Percentiles rank a stretch among this genome's conserved stretches.
These are phyloP conservation scores for Andrena chrysosceles DNA, from an alignment of 2,888 invertebrate genomes.

Conservation along the genomic window DNA sequence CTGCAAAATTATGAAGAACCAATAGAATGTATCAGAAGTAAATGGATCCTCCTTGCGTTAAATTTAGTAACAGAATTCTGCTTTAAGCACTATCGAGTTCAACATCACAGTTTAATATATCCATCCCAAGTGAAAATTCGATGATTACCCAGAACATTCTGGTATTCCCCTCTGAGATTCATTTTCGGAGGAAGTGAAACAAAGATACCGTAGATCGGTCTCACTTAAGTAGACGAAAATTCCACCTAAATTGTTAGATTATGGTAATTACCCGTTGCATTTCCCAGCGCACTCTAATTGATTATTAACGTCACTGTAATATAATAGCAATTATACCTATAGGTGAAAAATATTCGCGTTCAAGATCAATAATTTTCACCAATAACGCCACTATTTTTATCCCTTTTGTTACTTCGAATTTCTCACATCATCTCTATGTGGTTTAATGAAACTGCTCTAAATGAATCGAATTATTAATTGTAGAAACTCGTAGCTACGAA, in stretches of 20 bases:
- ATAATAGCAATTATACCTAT: not conserved
- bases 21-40: no score
- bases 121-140: not conserved
- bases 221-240: constrained; percentile 32
- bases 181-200: constrained; percentile 16
- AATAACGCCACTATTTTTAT: no score
- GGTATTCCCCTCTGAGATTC: constrained; percentile 6
- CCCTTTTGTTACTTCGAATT: no score
- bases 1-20: no score
- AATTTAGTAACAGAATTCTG: not conserved
- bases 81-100: not conserved
- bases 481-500: not conserved
- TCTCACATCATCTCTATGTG: not conserved
- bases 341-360: not conserved
- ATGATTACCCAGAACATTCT: not conserved
- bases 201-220: not conserved
- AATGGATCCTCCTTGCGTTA: not conserved
- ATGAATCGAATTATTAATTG: no score
- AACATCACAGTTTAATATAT: not conserved
- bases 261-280: constrained; percentile 31
- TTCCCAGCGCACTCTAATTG: constrained; percentile 2
- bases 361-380: not conserved
- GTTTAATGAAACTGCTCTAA: not conserved
- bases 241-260: constrained; percentile 28
- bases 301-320: constrained; percentile 23